Percentiles rank a stretch among this genome's conserved stretches.
Evolutionary conservation across 2,797 vertebrate genomes (phyloP).

Genomic region (Sebastes trivittatus): DNA sequence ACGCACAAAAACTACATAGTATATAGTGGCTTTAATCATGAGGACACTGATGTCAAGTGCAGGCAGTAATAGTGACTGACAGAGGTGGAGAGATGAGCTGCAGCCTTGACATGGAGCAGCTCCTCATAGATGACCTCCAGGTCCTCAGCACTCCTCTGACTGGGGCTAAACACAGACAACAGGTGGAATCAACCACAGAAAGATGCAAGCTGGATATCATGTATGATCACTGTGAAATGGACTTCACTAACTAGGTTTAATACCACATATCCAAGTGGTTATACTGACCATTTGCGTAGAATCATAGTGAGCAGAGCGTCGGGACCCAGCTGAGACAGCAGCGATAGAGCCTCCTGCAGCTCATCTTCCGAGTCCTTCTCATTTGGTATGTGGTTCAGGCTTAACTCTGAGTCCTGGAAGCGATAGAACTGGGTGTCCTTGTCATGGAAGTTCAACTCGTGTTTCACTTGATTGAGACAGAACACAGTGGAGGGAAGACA

Average conservation of each 20-base stretch:
- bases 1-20: background rate
- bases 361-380: slow-evolving; percentile 89
- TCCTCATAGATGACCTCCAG: slow-evolving; percentile 97
- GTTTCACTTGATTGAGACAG: slow-evolving; percentile 84
- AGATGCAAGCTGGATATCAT: background rate
- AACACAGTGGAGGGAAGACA: slow-evolving; percentile 1
- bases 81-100: slow-evolving; percentile 93
- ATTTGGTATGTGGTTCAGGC: slow-evolving; percentile 63
- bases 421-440: slow-evolving; percentile 94
- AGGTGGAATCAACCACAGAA: background rate
- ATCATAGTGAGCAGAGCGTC: slow-evolving; percentile 94
- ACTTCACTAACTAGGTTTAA: background rate
- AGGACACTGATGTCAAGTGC: background rate
- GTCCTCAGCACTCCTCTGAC: slow-evolving; percentile 91
- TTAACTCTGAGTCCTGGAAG: slow-evolving; percentile 83
- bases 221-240: background rate
- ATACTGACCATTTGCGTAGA: slow-evolving; percentile 91
- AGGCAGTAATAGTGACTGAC: slow-evolving; percentile 78
- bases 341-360: slow-evolving; percentile 87
- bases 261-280: background rate
- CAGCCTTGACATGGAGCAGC: slow-evolving; percentile 93
- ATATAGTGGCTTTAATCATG: background rate
- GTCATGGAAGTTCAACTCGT: slow-evolving; percentile 94
- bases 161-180: slow-evolving; percentile 79
- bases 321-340: slow-evolving; percentile 91